phyloP scores from a whole-genome alignment of 2,888 invertebrate species.

The Calephelis perditalis region DNA sequence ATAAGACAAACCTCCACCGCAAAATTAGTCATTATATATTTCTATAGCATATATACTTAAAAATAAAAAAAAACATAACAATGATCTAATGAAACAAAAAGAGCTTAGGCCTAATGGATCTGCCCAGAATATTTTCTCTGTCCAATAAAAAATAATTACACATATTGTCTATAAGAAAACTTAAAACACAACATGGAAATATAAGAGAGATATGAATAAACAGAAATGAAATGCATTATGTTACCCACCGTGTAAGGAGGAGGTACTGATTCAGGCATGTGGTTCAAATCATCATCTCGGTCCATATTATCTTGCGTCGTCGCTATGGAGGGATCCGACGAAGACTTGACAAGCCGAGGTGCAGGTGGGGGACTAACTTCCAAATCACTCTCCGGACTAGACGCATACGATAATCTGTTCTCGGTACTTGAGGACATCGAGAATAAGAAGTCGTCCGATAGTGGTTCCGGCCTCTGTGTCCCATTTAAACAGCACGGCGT shows the following conservation, averaged over 20 bases:
- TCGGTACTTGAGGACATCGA: slow-evolving; percentile 91
- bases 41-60: too few species aligned
- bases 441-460: slow-evolving; percentile 99
- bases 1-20: too few species aligned
- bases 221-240: background rate
- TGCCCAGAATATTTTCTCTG: too few species aligned
- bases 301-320: slow-evolving; percentile 93
- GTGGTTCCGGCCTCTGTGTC: slow-evolving; percentile 94
- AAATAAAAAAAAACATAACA: too few species aligned
- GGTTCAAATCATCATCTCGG: slow-evolving; percentile 76
- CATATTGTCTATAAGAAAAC: too few species aligned
- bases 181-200: slow-evolving; percentile 1
- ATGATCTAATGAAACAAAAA: too few species aligned
- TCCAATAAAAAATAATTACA: too few species aligned
- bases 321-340: slow-evolving; percentile 96
- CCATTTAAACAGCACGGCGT: slow-evolving; percentile 50
- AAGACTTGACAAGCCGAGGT: slow-evolving; percentile 86
- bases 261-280: slow-evolving; percentile 83
- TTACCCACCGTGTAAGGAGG: slow-evolving; percentile 87
- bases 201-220: slow-evolving; percentile 3
- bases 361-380: slow-evolving; percentile 89
- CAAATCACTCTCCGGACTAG: slow-evolving; percentile 96
- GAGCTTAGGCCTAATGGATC: too few species aligned
- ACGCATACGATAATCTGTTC: slow-evolving; percentile 95
- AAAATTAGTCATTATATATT: too few species aligned